Base-by-base conservation (phyloP, 2,113 vertebrate genomes). In the Chaetodon trifascialis region DNA sequence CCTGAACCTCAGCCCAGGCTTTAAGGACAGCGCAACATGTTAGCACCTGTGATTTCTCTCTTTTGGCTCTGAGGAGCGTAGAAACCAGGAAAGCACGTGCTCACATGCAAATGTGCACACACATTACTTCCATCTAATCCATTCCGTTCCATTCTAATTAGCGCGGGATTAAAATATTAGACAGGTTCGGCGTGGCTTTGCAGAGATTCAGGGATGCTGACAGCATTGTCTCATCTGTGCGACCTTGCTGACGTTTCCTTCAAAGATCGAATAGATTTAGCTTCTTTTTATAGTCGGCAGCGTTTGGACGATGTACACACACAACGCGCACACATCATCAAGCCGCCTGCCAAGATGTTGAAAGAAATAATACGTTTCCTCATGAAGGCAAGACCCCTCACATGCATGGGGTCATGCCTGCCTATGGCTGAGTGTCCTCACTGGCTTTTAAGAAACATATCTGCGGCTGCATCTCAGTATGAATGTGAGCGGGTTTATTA, bases 91-190 rank as follows among this genome's bases (percentile, higher is more conserved):
- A 40, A 5, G 15, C 75, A 38, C 59, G 40, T 67, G 19, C 69
- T 52, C 36, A 62, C n/a, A 55, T 59, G 73, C 67, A 69, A 1
- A 59, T 38, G 58, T 5, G 10, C 44, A 49, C 56, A 51, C 54
- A 47, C 62, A 52, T 38, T 5, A 30, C 30, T 73, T 79, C 79
- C 21, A 42, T 51, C 49, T 30, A 82, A 80, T 84, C 83, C 68
- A 8, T 64, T 72, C 16, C 62, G 67, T 78, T 80, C 15, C 55
- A 15, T 63, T 79, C n/a, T 82, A 70, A 84, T 89, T 86, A 78
- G 40, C 72, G 55, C n/a, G n/a, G 65, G 76, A 88, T 90, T 86
- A 81, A 87, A 81, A 81, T 40, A 67, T 74, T 11, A 51, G 19
- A 52, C 54, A 14, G 77, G 77, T 77, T 85, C 42, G 55, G 46